Conservation (phyloP, 2,113 vertebrate genomes). For the Platysteira castanea region DNA sequence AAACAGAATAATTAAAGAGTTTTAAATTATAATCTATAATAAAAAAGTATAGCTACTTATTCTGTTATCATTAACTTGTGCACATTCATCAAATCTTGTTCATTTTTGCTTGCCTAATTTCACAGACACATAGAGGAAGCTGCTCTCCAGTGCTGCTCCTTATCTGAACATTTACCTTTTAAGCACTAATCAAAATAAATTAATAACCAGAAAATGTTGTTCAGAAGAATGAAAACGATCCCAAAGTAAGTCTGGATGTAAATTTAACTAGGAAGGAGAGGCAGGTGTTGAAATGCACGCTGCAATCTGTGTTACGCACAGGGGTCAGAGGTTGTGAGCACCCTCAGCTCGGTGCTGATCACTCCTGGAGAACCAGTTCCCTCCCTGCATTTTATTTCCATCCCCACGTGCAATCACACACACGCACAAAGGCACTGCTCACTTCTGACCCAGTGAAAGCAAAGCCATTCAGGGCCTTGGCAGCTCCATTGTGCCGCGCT, state of each 20-base stretch:
- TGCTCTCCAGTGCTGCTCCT: not conserved
- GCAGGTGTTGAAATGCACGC: not conserved
- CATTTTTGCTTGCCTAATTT: constrained; percentile 6
- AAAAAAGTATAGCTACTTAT: not conserved
- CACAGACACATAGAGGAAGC: not conserved
- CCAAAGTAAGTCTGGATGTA: not conserved
- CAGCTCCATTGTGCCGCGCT: constrained; percentile 29
- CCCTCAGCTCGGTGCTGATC: not conserved
- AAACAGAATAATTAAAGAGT: not conserved
- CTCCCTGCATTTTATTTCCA: not conserved
- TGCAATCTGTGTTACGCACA: not conserved
- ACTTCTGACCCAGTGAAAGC: not conserved
- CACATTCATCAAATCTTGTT: not conserved
- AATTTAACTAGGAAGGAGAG: not conserved
- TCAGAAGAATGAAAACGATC: not conserved
- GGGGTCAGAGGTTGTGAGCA: not conserved
- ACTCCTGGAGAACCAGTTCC: not conserved
- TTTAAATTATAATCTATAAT: not conserved
- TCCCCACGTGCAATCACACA: not conserved
- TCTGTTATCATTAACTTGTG: not conserved
- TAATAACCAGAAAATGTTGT: not conserved
- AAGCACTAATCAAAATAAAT: not conserved
- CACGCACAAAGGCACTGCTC: not conserved
- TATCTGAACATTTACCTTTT: not conserved
- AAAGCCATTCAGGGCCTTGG: not conserved